phyloP scores from a whole-genome alignment of 1,140 invertebrate species.

The Sesamia nonagrioides region DNA sequence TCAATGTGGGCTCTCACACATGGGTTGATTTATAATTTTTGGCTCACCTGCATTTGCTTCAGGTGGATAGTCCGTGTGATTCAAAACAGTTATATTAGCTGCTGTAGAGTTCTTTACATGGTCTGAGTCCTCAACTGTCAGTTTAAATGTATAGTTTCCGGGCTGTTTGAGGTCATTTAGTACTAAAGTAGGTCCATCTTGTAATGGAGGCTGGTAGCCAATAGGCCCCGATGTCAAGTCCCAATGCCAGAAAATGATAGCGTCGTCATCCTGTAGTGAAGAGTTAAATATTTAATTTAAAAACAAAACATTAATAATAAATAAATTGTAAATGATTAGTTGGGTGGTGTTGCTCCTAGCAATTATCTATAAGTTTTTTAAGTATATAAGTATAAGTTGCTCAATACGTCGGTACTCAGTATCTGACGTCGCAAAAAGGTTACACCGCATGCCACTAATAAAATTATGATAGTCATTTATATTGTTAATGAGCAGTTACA shows the following conservation, averaged over 20 bases:
- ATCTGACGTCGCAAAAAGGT: too few species aligned
- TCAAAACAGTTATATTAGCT: constrained; percentile 96
- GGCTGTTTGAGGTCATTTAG: constrained; percentile 94
- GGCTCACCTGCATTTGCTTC: constrained; percentile 96
- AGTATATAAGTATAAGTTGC: too few species aligned
- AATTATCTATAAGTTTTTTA: too few species aligned
- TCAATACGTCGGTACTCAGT: too few species aligned
- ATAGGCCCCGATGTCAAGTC: constrained; percentile 95
- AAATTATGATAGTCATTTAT: too few species aligned
- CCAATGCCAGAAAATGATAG: constrained; percentile 96
- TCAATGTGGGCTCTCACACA: too few species aligned
- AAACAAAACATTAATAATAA: too few species aligned
- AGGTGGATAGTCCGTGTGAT: constrained; percentile 97
- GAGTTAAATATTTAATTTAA: not conserved
- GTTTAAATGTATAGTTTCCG: constrained; percentile 97
- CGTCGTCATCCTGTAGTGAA: constrained; percentile 91
- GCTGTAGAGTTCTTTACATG: constrained; percentile 94
- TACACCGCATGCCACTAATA: too few species aligned
- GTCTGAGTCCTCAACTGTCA: constrained; percentile 97
- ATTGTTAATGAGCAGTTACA: too few species aligned
- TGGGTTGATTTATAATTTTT: too few species aligned
- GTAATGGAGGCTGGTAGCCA: constrained; percentile 93
- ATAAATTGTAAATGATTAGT: too few species aligned
- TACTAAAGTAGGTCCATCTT: constrained; percentile 94
- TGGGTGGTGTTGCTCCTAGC: too few species aligned